phyloP scores from a whole-genome alignment of 2,888 invertebrate genomes.

The Glaucopsyche alexis region DNA sequence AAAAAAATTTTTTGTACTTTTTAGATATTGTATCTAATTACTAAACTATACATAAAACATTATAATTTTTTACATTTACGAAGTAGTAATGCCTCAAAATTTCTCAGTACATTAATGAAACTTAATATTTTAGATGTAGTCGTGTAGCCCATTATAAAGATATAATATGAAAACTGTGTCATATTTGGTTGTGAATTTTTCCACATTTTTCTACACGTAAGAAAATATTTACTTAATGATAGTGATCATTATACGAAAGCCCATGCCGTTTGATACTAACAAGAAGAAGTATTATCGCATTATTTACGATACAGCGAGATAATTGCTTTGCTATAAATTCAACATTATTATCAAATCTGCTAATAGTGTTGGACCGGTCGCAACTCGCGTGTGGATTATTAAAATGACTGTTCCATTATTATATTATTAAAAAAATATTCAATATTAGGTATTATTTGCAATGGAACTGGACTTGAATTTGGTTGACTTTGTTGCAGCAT shows the following conservation, averaged over 20 bases:
- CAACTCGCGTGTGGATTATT: not conserved
- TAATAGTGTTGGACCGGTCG: not conserved
- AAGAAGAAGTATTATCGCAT: not conserved
- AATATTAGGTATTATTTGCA: too few relatives aligned
- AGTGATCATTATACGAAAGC: not conserved
- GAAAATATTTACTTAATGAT: constrained; percentile 9
- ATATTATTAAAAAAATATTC: not conserved
- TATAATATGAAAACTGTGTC: not conserved
- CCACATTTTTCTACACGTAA: not conserved
- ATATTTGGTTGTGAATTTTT: not conserved
- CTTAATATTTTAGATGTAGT: too few relatives aligned
- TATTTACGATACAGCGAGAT: constrained; percentile 5
- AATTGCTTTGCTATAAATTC: constrained; percentile 17
- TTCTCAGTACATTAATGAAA: too few relatives aligned
- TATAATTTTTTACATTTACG: too few relatives aligned
- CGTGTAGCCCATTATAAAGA: too few relatives aligned
- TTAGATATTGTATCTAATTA: too few relatives aligned
- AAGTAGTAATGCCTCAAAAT: too few relatives aligned
- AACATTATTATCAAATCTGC: not conserved
- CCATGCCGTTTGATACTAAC: not conserved
- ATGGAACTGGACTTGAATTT: not conserved
- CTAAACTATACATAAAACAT: too few relatives aligned
- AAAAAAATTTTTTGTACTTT: too few relatives aligned
- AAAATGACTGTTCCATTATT: not conserved
- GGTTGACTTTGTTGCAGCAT: not conserved